Base-by-base conservation (phyloP, 2,113 vertebrate genomes). In the Rhinichthys klamathensis region DNA sequence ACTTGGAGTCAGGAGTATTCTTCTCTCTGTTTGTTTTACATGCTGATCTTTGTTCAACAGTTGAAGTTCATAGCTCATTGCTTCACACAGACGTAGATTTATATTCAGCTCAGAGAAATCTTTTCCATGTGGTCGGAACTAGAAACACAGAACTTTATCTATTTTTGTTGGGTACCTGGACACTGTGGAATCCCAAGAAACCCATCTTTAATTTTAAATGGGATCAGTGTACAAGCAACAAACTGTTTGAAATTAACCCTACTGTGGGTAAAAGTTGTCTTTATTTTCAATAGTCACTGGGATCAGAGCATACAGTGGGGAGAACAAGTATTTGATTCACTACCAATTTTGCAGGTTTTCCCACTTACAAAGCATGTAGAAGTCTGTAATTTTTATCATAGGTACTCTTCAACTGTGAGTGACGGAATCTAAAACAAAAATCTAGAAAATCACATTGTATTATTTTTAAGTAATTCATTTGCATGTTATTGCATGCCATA, bases 41-140 rank as follows among this genome's bases (percentile, higher is more conserved):
- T 61, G 77, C 80, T 82, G 61, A 5, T 72, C 10, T 76, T 41
- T 75, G 35, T 38, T 41, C 61, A 41, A 54, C 70, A 82, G 35
- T 72, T 23, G 6, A 56, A 13, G 32, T 6, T 41, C 27, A 80
- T 9, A 4, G 16, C 30, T 79, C 76, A 44, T 18, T 80, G 58
- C 23, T 63, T 3, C n/a, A 80, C 56, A 44, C 46, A 12, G 56
- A 78, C 4, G 23, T 41, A 70, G 0, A 61, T 61, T 61, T 61
- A 61, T 61, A 25, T 61, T 2, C n/a, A 25, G 60, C 60, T 56
- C 51, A 56, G 60, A 25, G 1, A 27, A 61, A 27, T 61, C 23
- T 13, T 61, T 21, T 56, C 18, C 18, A 56, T 56, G 21, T 56
- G 6, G 54, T 56, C 6, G 2, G 54, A 56, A 21, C 54, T 21